phyloP scores from a whole-genome alignment of 2,113 vertebrate species.

The Syrrhaptes paradoxus region DNA sequence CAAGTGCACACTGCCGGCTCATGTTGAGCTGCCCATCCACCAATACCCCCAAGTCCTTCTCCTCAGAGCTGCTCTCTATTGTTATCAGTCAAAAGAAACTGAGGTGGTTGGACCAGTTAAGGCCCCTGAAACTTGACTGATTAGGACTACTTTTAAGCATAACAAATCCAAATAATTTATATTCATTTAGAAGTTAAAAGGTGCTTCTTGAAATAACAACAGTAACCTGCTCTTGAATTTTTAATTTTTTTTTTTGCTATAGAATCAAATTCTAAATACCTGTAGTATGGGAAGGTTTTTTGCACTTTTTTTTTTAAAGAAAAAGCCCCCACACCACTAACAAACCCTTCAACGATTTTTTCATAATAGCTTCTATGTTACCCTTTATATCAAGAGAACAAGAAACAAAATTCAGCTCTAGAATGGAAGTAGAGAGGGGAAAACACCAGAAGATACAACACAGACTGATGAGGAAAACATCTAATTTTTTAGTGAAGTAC shows the following conservation, averaged over 20 bases:
- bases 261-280: neutral
- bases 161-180: neutral
- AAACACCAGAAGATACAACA: neutral
- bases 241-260: neutral
- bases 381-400: neutral
- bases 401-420: neutral
- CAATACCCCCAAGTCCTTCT: no score
- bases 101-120: neutral
- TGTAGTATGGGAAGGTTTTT: no score
- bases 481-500: neutral
- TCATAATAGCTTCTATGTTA: neutral
- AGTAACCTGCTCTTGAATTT: neutral
- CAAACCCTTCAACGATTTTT: neutral
- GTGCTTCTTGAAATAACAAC: neutral
- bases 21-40: no score
- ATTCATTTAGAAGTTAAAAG: neutral
- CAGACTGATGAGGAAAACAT: neutral
- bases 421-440: neutral
- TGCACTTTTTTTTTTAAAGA: neutral
- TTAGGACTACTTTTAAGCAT: neutral
- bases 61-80: no score
- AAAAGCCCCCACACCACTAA: neutral
- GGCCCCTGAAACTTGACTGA: neutral
- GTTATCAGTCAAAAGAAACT: neutral
- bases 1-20: no score